phyloP scores from a whole-genome alignment of 2,113 vertebrate genomes.

The Oriolus oriolus region DNA sequence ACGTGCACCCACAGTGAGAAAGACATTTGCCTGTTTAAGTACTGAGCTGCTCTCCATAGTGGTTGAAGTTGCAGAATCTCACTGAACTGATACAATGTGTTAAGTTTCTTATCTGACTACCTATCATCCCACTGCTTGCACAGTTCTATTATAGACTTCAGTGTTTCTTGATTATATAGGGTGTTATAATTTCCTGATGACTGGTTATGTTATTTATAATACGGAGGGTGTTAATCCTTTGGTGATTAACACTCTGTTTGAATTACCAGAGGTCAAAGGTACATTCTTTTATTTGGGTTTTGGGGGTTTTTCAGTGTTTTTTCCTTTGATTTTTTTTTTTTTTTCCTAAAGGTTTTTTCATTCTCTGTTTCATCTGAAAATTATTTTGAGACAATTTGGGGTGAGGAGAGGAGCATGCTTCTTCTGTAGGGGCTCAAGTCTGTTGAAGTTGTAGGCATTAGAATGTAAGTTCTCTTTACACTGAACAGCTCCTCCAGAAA shows the following conservation, averaged over 20 bases:
- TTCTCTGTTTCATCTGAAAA: neutral
- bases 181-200: conserved; percentile 41
- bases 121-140: neutral
- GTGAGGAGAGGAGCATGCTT: neutral
- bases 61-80: neutral
- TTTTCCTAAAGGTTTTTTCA: neutral
- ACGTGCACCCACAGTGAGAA: neutral
- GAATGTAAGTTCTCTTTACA: neutral
- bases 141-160: neutral
- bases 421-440: neutral
- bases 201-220: conserved; percentile 47
- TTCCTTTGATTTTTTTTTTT: neutral
- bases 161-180: neutral
- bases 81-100: neutral
- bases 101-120: neutral
- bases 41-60: neutral
- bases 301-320: neutral
- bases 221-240: conserved; percentile 44
- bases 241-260: conserved; percentile 31
- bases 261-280: conserved; percentile 33
- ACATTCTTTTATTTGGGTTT: neutral
- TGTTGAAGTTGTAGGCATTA: neutral
- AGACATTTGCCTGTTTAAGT: neutral
- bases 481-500: neutral
- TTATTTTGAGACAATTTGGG: neutral